Evolutionary conservation across 2,888 invertebrate genomes (phyloP).

Genomic region (Harpagoxenus sublaevis): DNA sequence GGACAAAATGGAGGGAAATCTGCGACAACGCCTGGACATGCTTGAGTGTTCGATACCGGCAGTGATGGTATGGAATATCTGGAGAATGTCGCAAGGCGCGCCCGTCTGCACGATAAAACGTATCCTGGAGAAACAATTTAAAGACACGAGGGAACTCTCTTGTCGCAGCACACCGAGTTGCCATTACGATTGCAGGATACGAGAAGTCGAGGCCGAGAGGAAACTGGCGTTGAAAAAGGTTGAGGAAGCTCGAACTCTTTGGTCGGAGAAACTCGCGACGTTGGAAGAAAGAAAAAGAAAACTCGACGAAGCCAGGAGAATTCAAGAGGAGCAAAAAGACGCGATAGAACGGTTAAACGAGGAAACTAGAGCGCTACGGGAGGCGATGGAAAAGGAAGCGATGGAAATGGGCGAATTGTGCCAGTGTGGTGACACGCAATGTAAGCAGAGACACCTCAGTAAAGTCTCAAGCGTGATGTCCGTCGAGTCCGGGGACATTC

Average conservation of each 20-base stretch:
- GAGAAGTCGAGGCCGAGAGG: conserved; percentile 79
- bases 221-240: conserved; percentile 76
- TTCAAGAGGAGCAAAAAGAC: conserved; percentile 72
- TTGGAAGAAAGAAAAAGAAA: conserved; percentile 71
- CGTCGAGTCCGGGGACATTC: conserved; percentile 82
- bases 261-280: conserved; percentile 72
- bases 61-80: conserved; percentile 89
- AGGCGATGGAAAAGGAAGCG: conserved; percentile 10
- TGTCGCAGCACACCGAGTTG: conserved; percentile 75
- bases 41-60: conserved; percentile 89
- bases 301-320: conserved; percentile 76
- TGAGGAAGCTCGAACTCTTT: conserved; percentile 77
- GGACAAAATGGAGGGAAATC: conserved; percentile 87
- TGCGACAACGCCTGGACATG: conserved; percentile 87
- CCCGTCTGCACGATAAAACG: conserved; percentile 66
- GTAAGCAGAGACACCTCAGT: conserved; percentile 65
- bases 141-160: conserved; percentile 58
- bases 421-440: conserved; percentile 73
- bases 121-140: conserved; percentile 76
- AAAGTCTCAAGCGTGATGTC: conserved; percentile 75
- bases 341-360: conserved; percentile 73
- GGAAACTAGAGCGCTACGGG: conserved; percentile 70
- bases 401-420: conserved; percentile 48
- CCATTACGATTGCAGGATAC: conserved; percentile 80
- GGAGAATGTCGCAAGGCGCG: conserved; percentile 82